Percentiles rank a stretch among this genome's conserved stretches.
Evolutionary conservation across 23 tunicate species (phyloP).

Genomic region (Trididemnum clinides): DNA sequence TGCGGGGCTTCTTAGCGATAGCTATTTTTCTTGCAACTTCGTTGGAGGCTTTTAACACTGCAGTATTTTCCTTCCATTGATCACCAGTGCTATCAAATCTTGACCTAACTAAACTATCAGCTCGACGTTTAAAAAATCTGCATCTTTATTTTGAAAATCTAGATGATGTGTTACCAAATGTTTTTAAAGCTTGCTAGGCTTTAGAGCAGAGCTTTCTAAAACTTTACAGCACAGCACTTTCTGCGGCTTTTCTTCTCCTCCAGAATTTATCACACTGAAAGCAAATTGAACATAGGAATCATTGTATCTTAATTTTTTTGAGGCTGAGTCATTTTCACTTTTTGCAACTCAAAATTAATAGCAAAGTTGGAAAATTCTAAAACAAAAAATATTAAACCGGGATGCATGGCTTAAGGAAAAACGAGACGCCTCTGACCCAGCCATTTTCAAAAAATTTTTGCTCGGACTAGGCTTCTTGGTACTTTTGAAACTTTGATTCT

Average conservation of each 20-base stretch:
- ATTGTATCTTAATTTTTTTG: constrained; percentile 30
- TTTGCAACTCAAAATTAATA: background rate
- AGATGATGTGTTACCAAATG: constrained; percentile 54
- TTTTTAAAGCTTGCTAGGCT: constrained; percentile 56
- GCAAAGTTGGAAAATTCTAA: background rate
- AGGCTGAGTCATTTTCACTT: background rate
- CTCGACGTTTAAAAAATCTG: constrained; percentile 56
- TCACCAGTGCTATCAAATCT: constrained; percentile 50
- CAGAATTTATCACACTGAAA: constrained; percentile 40
- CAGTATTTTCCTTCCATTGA: constrained; percentile 37
- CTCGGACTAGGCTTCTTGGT: too few species aligned
- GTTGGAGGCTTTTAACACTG: constrained; percentile 59
- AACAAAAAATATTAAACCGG: too few species aligned
- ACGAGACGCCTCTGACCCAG: too few species aligned
- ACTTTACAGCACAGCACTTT: constrained; percentile 55
- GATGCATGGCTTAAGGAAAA: too few species aligned
- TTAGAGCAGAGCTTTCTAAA: constrained; percentile 61
- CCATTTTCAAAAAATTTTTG: too few species aligned
- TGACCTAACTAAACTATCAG: constrained; percentile 35
- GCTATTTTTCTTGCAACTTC: constrained; percentile 70
- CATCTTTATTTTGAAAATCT: constrained; percentile 56
- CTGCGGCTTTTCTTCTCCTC: constrained; percentile 58
- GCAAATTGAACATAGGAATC: constrained; percentile 44
- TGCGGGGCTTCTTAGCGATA: constrained; percentile 66
- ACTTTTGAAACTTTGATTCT: too few species aligned